Conservation (phyloP, 2,113 vertebrate species). For the Bombycilla garrulus region DNA sequence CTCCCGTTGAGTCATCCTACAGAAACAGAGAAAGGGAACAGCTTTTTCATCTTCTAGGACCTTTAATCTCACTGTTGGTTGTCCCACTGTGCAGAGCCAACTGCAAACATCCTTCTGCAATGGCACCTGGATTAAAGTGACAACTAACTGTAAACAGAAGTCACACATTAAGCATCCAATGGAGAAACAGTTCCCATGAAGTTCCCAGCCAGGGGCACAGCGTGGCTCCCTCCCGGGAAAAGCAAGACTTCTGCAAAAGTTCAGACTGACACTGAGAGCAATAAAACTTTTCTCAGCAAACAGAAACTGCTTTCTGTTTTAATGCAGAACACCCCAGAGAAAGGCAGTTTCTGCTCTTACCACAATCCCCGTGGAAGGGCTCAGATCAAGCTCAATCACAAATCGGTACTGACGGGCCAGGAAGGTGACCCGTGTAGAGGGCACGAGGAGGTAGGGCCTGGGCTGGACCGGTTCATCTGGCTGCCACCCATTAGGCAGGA, state of each 20-base stretch:
- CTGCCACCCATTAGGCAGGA: slow-evolving; percentile 93
- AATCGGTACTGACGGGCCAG: slow-evolving; percentile 95
- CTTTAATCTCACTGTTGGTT: background rate
- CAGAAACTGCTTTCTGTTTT: fast-evolving
- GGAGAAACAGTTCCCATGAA: background rate
- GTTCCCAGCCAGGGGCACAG: background rate
- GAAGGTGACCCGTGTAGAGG: slow-evolving; percentile 90
- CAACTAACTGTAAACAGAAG: background rate
- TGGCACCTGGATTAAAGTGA: background rate
- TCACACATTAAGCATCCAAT: fast-evolving
- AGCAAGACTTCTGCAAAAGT: background rate
- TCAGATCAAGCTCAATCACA: slow-evolving; percentile 95
- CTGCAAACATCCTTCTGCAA: background rate
- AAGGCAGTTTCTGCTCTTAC: slow-evolving; percentile 69
- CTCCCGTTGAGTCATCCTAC: slow-evolving; percentile 94
- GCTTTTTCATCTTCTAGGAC: background rate
- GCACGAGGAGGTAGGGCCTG: slow-evolving; percentile 84
- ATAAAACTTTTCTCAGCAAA: background rate
- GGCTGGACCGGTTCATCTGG: slow-evolving; percentile 75
- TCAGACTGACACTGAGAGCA: background rate
- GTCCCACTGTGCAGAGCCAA: fast-evolving
- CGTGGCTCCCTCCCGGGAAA: background rate
- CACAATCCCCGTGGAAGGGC: slow-evolving; percentile 97
- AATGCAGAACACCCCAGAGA: fast-evolving
- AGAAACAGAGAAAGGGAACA: background rate